phyloP scores from a whole-genome alignment of 1,140 invertebrate genomes.

The Eumaeus atala region DNA sequence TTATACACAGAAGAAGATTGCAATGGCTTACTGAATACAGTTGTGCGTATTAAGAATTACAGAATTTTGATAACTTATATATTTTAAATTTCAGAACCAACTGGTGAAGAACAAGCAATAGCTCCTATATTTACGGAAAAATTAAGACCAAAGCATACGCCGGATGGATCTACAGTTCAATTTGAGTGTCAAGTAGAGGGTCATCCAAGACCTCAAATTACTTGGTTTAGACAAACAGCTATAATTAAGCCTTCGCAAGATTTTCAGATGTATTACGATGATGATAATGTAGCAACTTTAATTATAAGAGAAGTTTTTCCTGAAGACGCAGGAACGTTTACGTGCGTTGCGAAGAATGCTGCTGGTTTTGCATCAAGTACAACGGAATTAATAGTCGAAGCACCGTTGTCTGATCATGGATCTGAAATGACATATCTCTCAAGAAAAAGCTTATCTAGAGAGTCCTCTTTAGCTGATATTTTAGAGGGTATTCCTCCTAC shows the following conservation, averaged over 20 bases:
- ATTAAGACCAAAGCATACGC: conserved; percentile 86
- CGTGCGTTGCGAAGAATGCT: conserved; percentile 95
- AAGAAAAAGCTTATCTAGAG: conserved; percentile 87
- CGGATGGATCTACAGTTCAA: conserved; percentile 90
- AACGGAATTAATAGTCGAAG: conserved; percentile 91
- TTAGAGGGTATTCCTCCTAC: conserved; percentile 94
- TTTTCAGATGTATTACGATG: conserved; percentile 94
- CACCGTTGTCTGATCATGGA: conserved; percentile 90
- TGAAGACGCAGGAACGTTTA: conserved; percentile 97
- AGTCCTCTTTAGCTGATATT: conserved; percentile 92
- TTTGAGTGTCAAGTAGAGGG: conserved; percentile 95
- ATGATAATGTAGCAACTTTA: conserved; percentile 92
- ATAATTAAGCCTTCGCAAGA: conserved; percentile 93
- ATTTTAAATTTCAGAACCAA: conserved; percentile 79
- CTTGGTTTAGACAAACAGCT: conserved; percentile 94
- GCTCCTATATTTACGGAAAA: conserved; percentile 91
- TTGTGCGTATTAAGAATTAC: not conserved
- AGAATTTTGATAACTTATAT: conserved; percentile 11
- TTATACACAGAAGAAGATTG: too few species aligned
- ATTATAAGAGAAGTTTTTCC: conserved; percentile 97
- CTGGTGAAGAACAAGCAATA: conserved; percentile 82
- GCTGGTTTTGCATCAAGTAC: conserved; percentile 94
- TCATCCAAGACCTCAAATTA: conserved; percentile 90
- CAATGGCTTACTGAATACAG: not conserved
- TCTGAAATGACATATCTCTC: conserved; percentile 87